Conservation (phyloP, 2,888 invertebrate genomes). For the Chrysodeixis includens region DNA sequence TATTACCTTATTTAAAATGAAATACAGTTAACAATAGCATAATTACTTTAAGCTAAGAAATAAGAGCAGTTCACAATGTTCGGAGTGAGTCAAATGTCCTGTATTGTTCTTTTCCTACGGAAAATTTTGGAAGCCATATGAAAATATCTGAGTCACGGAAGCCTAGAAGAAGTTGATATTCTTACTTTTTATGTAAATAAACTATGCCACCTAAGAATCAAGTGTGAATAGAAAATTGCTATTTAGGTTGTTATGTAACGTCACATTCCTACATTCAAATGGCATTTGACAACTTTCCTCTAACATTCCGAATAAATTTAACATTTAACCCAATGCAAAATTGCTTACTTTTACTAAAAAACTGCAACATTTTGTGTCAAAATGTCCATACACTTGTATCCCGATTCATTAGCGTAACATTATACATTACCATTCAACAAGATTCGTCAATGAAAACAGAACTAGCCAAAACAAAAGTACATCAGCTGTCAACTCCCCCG, state of each 20-base stretch:
- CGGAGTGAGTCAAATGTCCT: background rate
- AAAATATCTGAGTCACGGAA: background rate
- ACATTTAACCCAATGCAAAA: no score
- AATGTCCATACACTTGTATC: background rate
- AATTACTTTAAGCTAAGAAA: background rate
- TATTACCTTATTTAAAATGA: constrained; percentile 18
- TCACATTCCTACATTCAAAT: no score
- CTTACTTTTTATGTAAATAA: no score
- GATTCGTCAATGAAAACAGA: background rate
- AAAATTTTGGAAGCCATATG: background rate
- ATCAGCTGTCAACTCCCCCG: background rate
- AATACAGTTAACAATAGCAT: background rate
- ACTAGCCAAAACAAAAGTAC: background rate
- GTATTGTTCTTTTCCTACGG: background rate
- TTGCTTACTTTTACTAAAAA: no score
- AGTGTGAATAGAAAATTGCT: no score
- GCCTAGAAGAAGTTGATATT: no score
- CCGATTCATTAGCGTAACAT: background rate
- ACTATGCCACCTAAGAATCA: no score
- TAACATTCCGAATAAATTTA: no score
- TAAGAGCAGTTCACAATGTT: background rate
- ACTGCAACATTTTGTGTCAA: background rate
- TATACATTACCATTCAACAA: background rate
- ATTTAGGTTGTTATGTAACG: no score
- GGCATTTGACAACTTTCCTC: no score